Conservation (phyloP, 2,113 vertebrate species). For the Siniperca knerii region DNA sequence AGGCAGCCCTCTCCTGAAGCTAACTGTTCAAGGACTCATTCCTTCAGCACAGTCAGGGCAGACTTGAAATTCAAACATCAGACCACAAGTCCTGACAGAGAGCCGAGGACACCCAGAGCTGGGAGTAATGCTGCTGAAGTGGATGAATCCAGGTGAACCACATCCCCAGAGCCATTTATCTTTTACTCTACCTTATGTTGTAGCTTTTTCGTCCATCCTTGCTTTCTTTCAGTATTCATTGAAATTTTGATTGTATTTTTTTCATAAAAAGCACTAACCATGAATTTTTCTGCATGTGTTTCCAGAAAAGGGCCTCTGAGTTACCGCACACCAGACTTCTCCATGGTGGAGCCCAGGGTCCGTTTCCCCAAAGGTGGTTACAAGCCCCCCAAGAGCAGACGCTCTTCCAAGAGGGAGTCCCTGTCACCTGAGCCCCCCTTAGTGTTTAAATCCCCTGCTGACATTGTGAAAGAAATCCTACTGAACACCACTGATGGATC, state of each 20-base stretch:
- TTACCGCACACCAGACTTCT: constrained; percentile 90
- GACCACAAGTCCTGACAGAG: not conserved
- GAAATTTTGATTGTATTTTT: not conserved
- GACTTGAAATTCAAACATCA: constrained; percentile 4
- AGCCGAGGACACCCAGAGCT: not conserved
- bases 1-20: constrained; percentile 15
- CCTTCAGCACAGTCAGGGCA: not conserved
- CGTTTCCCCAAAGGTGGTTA: constrained; percentile 88
- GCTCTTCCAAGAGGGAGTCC: constrained; percentile 4
- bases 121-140: constrained; percentile 9
- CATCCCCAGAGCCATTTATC: not conserved
- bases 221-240: not conserved
- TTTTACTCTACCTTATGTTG: not conserved
- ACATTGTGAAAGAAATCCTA: constrained; percentile 91
- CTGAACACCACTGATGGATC: constrained; percentile 79
- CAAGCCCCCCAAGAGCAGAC: constrained; percentile 86
- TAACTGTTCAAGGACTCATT: not conserved
- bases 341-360: constrained; percentile 90
- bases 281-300: not conserved
- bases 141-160: constrained; percentile 68
- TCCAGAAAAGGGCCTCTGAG: constrained; percentile 83
- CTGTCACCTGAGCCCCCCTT: constrained; percentile 53
- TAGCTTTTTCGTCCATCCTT: not conserved
- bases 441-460: constrained; percentile 90
- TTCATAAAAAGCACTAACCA: not conserved